phyloP scores from a whole-genome alignment of 2,888 invertebrate species.

The Xestia rhomboidea region DNA sequence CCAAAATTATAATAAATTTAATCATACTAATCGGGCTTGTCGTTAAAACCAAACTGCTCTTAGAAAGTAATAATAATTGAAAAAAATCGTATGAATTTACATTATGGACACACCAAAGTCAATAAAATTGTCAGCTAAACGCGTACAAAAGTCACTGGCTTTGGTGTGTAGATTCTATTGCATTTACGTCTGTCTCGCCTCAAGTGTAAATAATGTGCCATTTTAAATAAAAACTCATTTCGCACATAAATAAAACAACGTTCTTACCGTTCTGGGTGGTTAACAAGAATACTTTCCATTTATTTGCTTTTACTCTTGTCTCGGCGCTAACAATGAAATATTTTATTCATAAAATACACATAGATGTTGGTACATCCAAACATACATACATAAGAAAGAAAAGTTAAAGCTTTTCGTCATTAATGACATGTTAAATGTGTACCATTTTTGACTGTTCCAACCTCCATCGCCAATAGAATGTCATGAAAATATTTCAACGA shows the following conservation, averaged over 20 bases:
- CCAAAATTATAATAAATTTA: no score
- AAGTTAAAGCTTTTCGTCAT: background rate
- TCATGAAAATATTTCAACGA: background rate
- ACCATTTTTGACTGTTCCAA: background rate
- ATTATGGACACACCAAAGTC: background rate
- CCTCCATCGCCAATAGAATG: background rate
- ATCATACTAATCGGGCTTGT: background rate
- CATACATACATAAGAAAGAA: background rate
- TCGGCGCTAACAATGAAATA: background rate
- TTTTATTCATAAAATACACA: constrained; percentile 1
- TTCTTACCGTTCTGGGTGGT: background rate
- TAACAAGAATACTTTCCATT: background rate
- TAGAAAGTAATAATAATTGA: background rate
- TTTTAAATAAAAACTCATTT: background rate
- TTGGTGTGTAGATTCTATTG: background rate
- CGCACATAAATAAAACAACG: background rate
- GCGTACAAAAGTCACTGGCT: background rate
- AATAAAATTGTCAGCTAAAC: background rate
- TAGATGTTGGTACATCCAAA: no score
- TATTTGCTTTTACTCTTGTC: constrained; percentile 2
- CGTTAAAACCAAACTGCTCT: background rate
- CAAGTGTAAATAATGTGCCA: background rate
- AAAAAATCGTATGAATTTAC: background rate
- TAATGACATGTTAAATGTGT: no score
- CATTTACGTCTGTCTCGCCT: background rate